A percentile compares a stretch with the other conserved stretches of the same genome.
Evolutionary conservation across 2,888 invertebrate species (phyloP).

Genomic region (Drosophila longiperda): DNA sequence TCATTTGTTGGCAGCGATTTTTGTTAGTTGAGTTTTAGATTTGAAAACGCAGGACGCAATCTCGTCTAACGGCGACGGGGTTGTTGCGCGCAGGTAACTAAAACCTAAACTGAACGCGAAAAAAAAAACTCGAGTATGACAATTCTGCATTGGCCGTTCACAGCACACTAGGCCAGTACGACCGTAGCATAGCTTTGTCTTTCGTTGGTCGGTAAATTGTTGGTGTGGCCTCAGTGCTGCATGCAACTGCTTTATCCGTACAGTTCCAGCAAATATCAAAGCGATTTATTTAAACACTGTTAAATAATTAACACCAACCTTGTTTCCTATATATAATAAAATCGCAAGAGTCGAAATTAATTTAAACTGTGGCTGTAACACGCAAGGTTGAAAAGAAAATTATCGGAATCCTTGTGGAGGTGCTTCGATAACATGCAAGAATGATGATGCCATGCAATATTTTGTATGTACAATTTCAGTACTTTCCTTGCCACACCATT

Average conservation of each 20-base stretch:
- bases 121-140: constrained; percentile 76
- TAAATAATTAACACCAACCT: constrained; percentile 19
- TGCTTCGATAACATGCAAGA: constrained; percentile 20
- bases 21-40: constrained; percentile 27
- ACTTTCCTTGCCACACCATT: constrained; percentile 10
- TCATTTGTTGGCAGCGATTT: constrained; percentile 31
- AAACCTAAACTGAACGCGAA: constrained; percentile 79
- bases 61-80: constrained; percentile 58
- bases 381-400: constrained; percentile 59
- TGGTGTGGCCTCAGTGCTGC: constrained; percentile 4
- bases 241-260: not conserved
- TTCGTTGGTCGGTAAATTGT: constrained; percentile 37
- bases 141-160: constrained; percentile 62
- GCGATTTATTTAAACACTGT: constrained; percentile 7
- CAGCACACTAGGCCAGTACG: constrained; percentile 65
- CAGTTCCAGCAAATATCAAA: not conserved
- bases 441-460: constrained; percentile 16
- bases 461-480: not conserved
- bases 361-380: constrained; percentile 74
- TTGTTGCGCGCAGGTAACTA: constrained; percentile 78
- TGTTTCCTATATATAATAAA: constrained; percentile 20
- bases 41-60: constrained; percentile 45
- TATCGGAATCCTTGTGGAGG: constrained; percentile 29
- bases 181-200: constrained; percentile 75
- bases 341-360: constrained; percentile 64